Percentiles rank a stretch among this genome's conserved stretches.
phyloP scores from a whole-genome alignment of 2,797 vertebrate species.

The Loriculus beryllinus region DNA sequence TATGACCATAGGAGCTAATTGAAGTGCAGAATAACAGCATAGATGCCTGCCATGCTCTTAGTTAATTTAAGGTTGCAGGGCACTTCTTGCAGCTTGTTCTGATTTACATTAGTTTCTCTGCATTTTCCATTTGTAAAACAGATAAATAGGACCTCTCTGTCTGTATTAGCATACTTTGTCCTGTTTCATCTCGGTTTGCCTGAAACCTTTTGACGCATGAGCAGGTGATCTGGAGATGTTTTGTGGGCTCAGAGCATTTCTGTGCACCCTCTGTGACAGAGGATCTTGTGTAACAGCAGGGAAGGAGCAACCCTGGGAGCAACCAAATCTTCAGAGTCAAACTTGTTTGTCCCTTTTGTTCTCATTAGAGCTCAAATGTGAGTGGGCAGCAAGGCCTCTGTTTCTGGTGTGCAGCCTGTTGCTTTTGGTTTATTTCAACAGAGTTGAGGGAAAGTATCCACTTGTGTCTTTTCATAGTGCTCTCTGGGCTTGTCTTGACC shows the following conservation, averaged over 20 bases:
- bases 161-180: background rate
- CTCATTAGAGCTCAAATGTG: background rate
- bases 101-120: background rate
- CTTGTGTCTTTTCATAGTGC: accelerated
- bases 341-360: background rate
- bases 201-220: background rate
- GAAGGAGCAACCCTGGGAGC: background rate
- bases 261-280: background rate
- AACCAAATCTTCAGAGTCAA: background rate
- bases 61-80: constrained; percentile 2
- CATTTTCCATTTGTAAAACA: background rate
- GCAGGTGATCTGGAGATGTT: background rate
- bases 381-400: background rate
- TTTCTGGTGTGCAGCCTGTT: background rate
- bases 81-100: background rate
- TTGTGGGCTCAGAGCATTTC: background rate
- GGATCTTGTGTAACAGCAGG: background rate
- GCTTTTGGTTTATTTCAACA: background rate
- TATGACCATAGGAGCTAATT: constrained; percentile 19
- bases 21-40: constrained; percentile 1
- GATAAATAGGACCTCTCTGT: background rate
- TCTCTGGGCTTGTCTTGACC: background rate
- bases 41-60: constrained; percentile 3
- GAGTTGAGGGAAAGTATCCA: background rate
- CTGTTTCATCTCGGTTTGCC: background rate